phyloP scores from a whole-genome alignment of 2,797 vertebrate genomes.

The Takifugu ocellatus region DNA sequence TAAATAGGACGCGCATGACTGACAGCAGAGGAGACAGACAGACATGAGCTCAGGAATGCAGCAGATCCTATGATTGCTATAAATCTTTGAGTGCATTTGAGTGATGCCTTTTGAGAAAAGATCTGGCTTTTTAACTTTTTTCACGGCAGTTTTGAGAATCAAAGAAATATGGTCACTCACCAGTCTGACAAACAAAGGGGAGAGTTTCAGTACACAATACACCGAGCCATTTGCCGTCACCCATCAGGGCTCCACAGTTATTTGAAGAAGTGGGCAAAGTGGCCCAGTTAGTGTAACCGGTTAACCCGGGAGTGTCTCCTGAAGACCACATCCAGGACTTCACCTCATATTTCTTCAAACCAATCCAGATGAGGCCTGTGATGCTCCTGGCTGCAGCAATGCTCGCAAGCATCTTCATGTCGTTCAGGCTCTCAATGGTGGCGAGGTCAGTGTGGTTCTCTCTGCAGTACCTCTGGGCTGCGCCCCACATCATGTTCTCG shows the following conservation, averaged over 20 bases:
- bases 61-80: too few relatives aligned
- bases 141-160: too few relatives aligned
- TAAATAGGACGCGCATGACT: not conserved
- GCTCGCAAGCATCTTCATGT: not conserved
- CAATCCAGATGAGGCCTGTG: not conserved
- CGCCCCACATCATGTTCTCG: rapidly evolving
- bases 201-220: not conserved
- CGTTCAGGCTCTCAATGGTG: slow-evolving; percentile 1
- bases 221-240: slow-evolving; percentile 18
- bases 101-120: too few relatives aligned
- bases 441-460: slow-evolving; percentile 1
- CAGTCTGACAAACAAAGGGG: slow-evolving; percentile 31
- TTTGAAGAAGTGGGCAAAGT: not conserved
- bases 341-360: not conserved
- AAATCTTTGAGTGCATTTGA: too few relatives aligned
- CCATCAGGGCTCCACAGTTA: slow-evolving; percentile 26
- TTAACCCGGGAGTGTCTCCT: not conserved
- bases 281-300: slow-evolving; percentile 27
- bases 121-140: too few relatives aligned
- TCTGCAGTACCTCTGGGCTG: slow-evolving; percentile 27
- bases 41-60: too few relatives aligned
- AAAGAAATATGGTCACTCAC: slow-evolving; percentile 1
- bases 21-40: too few relatives aligned
- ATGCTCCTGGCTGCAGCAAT: not conserved
- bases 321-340: slow-evolving; percentile 27